Base-by-base conservation (phyloP, 2,888 invertebrate genomes). In the Geophilus truncorum region DNA sequence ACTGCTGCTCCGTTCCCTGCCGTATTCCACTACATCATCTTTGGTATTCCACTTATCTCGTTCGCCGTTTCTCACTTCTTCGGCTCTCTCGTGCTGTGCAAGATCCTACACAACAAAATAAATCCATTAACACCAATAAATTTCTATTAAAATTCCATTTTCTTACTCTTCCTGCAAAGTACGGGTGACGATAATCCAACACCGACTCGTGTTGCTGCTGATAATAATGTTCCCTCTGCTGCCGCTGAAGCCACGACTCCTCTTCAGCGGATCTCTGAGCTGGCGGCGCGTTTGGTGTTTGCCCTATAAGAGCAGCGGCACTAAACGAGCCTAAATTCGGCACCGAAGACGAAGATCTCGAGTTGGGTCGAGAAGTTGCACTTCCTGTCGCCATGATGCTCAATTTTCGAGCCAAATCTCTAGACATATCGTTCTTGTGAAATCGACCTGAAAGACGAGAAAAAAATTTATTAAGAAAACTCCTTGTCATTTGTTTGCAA, bases 131-230 rank as follows among this genome's bases (percentile, higher is more conserved):
- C 21, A 62, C 23, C 6, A 62, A 23, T 10, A 4, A 1, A 10
- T 18, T 7, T 57, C n/a, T 2, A 57, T 57, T 18, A 0, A 23
- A 62, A n/a, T n/a, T n/a, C 10, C 0, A 18, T 32, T 76, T 30
- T 32, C 23, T 25, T 76, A 78, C 78, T 40, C 36, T 12, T n/a
- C 15, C 30, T 12, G 40, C 21, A 36, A 70, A 75, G 23, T 80
- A 80, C 25, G 25, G 70, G 70, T 80, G 80, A 25, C 80, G 25
- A 70, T 80, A 80, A 28, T 80, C 80, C n/a, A 57, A 10, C n/a
- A 80, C 25, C n/a, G 18, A 21, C 15, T 80, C 80, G n/a, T 25
- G 79, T 21, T 62, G 57, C 23, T 62, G 57, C 12, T 25, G 79
- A 79, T 18, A 18, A 23, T n/a, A n/a, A n/a, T 30, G 21, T 30